Conservation (phyloP, 2,113 vertebrate genomes). For the Callipepla squamata region DNA sequence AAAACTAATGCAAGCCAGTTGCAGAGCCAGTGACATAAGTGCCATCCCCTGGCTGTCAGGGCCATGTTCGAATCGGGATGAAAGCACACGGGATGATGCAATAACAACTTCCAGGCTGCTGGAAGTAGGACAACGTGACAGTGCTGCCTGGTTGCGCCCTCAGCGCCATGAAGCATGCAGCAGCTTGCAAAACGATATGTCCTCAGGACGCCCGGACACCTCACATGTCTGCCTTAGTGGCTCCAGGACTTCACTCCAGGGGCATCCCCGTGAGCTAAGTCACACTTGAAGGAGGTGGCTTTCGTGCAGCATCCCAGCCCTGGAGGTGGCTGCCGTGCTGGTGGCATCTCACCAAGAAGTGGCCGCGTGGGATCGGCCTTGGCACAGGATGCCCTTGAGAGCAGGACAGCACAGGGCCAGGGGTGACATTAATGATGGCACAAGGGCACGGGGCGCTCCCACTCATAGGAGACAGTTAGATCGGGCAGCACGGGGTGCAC, state of each 20-base stretch:
- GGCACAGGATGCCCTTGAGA: background rate
- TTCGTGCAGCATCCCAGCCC: background rate
- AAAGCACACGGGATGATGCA: conserved; percentile 49
- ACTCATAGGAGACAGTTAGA: too few species aligned
- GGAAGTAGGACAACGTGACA: conserved; percentile 64
- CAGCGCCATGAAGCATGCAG: background rate
- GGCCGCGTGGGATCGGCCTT: rapidly evolving
- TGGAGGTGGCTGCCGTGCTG: background rate
- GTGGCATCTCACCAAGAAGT: background rate
- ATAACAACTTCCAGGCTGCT: conserved; percentile 65
- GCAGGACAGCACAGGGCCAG: background rate
- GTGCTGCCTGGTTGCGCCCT: background rate
- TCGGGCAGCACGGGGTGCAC: rapidly evolving
- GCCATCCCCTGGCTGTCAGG: conserved; percentile 15
- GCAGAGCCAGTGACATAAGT: conserved; percentile 28
- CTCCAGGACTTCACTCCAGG: background rate
- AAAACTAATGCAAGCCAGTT: conserved; percentile 21
- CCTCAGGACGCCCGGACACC: background rate
- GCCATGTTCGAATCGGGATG: background rate
- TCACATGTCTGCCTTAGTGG: background rate
- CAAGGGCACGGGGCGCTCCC: background rate
- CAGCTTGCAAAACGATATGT: background rate
- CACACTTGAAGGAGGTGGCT: background rate
- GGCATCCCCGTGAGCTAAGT: background rate
- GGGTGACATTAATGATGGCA: background rate